Percentiles rank a stretch among this genome's conserved stretches.
These are phyloP conservation scores for Spodoptera frugiperda DNA, from an alignment of 1,140 invertebrate species.

Conservation along the genomic window DNA sequence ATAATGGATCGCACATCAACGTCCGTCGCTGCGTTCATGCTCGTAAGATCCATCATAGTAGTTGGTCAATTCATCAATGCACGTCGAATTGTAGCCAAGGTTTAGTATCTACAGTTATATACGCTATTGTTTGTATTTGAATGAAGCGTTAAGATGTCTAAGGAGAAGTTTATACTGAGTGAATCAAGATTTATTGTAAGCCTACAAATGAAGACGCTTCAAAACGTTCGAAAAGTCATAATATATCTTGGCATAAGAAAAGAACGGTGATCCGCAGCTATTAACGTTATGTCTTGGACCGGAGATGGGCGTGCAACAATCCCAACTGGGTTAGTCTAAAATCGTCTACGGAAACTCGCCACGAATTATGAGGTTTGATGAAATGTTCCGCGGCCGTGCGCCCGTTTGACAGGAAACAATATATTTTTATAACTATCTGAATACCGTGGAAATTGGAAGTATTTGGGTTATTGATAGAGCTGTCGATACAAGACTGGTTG, in stretches of 20 bases:
- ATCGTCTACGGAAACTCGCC: conserved; percentile 75
- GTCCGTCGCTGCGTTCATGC: conserved; percentile 5
- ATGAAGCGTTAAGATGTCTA: neutral
- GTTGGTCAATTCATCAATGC: conserved; percentile 26
- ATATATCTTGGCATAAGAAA: conserved; percentile 14
- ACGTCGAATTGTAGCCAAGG: conserved; percentile 13
- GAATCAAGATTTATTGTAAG: neutral
- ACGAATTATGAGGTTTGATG: conserved; percentile 84
- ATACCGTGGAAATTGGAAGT: conserved; percentile 35
- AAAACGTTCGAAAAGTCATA: neutral
- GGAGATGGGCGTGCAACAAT: conserved; percentile 51
- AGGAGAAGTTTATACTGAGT: neutral
- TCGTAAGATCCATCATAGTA: conserved; percentile 17
- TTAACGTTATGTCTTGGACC: conserved; percentile 51
- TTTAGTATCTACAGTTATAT: conserved; percentile 12
- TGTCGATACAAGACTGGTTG: conserved; percentile 2
- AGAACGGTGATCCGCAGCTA: conserved; percentile 42
- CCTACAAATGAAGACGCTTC: neutral
- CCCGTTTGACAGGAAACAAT: conserved; percentile 59
- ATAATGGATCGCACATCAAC: conserved; percentile 27
- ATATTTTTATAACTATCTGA: conserved; percentile 54
- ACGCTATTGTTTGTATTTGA: conserved; percentile 6
- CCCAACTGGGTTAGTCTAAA: conserved; percentile 76
- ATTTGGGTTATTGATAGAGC: conserved; percentile 42
- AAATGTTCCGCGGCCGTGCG: conserved; percentile 66